phyloP scores from a whole-genome alignment of 1,140 invertebrate genomes.

The Drosophila tani region DNA sequence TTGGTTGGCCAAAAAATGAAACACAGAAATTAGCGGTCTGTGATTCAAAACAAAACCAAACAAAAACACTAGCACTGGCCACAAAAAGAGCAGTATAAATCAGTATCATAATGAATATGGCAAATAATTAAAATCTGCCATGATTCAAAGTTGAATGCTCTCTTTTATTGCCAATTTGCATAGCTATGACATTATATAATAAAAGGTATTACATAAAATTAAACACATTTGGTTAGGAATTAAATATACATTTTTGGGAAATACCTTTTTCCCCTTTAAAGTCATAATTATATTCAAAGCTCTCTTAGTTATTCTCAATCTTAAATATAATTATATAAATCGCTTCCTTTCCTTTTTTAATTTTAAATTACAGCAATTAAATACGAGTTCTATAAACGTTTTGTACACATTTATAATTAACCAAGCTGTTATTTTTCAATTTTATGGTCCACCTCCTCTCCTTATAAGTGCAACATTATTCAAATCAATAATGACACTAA shows the following conservation, averaged over 20 bases:
- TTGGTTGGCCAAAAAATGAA: constrained; percentile 57
- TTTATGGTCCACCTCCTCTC: neutral
- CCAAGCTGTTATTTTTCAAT: constrained; percentile 9
- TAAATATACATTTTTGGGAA: neutral
- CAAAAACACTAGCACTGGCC: constrained; percentile 22
- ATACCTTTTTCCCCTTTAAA: neutral
- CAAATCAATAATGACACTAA: constrained; percentile 40
- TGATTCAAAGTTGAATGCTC: constrained; percentile 51
- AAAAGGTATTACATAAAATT: constrained; percentile 15
- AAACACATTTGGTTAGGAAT: neutral
- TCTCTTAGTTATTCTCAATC: neutral
- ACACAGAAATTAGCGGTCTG: constrained; percentile 38
- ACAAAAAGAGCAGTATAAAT: constrained; percentile 39
- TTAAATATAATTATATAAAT: constrained; percentile 3
- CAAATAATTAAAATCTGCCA: constrained; percentile 31
- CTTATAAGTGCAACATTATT: constrained; percentile 26
- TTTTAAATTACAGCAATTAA: constrained; percentile 12
- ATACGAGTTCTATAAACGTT: constrained; percentile 2
- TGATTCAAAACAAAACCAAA: constrained; percentile 21
- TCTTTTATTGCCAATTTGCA: constrained; percentile 15
- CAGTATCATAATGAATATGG: constrained; percentile 17
- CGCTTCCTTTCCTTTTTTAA: constrained; percentile 2
- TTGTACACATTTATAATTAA: neutral
- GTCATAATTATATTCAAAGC: neutral
- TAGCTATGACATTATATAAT: neutral